phyloP scores from a whole-genome alignment of 2,113 vertebrate species.

The Eclectus roratus region DNA sequence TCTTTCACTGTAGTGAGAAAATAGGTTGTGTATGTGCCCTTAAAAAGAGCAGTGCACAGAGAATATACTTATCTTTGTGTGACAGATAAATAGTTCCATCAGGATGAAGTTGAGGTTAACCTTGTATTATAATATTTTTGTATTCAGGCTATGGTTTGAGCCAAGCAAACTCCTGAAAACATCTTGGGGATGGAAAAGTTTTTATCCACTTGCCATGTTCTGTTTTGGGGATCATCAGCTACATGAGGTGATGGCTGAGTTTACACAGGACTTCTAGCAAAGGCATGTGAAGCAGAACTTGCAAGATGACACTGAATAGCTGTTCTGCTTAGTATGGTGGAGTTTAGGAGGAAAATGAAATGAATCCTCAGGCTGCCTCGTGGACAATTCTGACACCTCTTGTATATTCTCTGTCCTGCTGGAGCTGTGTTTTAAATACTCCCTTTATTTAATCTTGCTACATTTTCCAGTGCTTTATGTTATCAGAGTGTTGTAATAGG shows the following conservation, averaged over 20 bases:
- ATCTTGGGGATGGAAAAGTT: neutral
- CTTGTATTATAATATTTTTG: constrained; percentile 26
- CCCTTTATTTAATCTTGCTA: constrained; percentile 7
- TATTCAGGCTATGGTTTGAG: constrained; percentile 1
- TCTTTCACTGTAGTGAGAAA: constrained; percentile 13
- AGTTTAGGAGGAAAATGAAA: neutral
- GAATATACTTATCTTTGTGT: constrained; percentile 31
- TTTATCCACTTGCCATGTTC: neutral
- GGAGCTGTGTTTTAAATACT: neutral
- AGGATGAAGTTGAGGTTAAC: constrained; percentile 21
- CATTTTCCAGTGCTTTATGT: constrained; percentile 1
- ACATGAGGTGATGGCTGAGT: neutral
- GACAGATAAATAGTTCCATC: constrained; percentile 54
- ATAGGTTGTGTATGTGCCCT: constrained; percentile 37
- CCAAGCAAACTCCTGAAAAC: neutral
- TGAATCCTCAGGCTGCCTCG: accelerated
- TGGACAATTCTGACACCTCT: neutral
- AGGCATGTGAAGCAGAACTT: neutral
- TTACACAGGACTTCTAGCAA: accelerated
- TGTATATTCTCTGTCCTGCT: neutral
- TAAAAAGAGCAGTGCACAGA: constrained; percentile 9
- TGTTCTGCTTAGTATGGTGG: accelerated
- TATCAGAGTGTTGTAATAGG: constrained; percentile 19
- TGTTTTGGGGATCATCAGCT: neutral
- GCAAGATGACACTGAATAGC: neutral